phyloP scores from a whole-genome alignment of 2,888 invertebrate genomes.

The Ptilodon capucinus region DNA sequence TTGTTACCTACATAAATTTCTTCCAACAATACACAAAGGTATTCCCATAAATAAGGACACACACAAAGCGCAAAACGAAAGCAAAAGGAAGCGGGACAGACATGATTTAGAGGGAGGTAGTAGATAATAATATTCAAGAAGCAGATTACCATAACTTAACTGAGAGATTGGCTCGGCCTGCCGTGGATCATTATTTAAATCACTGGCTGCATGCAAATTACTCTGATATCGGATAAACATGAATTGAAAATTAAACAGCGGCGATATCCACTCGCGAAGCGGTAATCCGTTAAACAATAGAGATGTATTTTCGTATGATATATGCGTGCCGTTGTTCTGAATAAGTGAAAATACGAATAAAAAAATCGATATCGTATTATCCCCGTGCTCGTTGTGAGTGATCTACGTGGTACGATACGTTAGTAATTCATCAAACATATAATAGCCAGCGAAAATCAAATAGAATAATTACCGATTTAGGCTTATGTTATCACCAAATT shows the following conservation, averaged over 20 bases:
- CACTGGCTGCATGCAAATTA: slow-evolving; percentile 52
- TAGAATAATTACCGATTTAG: too few species aligned
- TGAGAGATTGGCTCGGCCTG: slow-evolving; percentile 44
- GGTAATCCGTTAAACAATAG: slow-evolving; percentile 22
- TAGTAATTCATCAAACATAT: too few species aligned
- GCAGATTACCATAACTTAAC: slow-evolving; percentile 58
- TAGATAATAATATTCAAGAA: slow-evolving; percentile 50
- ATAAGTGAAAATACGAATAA: not conserved
- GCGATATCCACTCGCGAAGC: slow-evolving; percentile 30
- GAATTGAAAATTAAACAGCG: slow-evolving; percentile 43
- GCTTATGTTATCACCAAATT: too few species aligned
- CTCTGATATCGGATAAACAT: slow-evolving; percentile 43
- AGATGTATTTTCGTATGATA: slow-evolving; percentile 11
- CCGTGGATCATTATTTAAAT: slow-evolving; percentile 58
- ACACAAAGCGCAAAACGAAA: slow-evolving; percentile 48
- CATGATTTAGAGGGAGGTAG: slow-evolving; percentile 43
- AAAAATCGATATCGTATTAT: too few species aligned
- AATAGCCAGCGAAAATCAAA: too few species aligned
- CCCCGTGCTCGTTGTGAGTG: too few species aligned
- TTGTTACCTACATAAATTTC: slow-evolving; percentile 40
- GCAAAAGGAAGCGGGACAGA: slow-evolving; percentile 35
- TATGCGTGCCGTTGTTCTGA: slow-evolving; percentile 3
- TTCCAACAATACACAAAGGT: slow-evolving; percentile 41
- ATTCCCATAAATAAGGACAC: slow-evolving; percentile 48
- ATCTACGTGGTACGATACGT: too few species aligned